Conservation (phyloP, 2,113 vertebrate genomes). For the Otus sunia region DNA sequence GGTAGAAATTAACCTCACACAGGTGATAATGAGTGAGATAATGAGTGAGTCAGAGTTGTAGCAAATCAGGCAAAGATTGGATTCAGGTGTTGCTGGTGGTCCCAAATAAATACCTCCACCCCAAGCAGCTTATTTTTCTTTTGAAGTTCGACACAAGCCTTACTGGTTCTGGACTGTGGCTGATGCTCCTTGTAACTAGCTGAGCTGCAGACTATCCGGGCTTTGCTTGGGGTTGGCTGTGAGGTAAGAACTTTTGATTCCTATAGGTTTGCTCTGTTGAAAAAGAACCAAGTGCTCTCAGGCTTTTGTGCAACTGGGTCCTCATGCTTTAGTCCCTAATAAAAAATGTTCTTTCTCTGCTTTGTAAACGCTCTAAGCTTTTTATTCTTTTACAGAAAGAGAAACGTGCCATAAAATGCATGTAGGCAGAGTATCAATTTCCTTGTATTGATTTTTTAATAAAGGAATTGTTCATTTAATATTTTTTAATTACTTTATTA, state of each 20-base stretch:
- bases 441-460: constrained; percentile 45
- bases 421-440: constrained; percentile 13
- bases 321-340: not conserved
- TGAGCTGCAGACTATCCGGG: not conserved
- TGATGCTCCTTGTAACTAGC: not conserved
- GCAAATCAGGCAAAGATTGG: not conserved
- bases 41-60: not conserved
- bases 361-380: not conserved
- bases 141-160: not conserved
- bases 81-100: not conserved
- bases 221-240: not conserved
- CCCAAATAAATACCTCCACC: not conserved
- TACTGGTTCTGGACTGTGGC: not conserved
- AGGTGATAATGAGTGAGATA: not conserved
- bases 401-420: not conserved
- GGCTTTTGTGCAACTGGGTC: not conserved
- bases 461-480: not conserved
- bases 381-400: not conserved
- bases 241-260: not conserved
- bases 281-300: not conserved
- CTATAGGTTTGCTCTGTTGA: not conserved
- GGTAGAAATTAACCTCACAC: not conserved
- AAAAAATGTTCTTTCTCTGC: not conserved
- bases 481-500: not conserved
- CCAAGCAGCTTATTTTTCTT: not conserved